Conservation (phyloP, 2,113 vertebrate species). For the Solea solea region DNA sequence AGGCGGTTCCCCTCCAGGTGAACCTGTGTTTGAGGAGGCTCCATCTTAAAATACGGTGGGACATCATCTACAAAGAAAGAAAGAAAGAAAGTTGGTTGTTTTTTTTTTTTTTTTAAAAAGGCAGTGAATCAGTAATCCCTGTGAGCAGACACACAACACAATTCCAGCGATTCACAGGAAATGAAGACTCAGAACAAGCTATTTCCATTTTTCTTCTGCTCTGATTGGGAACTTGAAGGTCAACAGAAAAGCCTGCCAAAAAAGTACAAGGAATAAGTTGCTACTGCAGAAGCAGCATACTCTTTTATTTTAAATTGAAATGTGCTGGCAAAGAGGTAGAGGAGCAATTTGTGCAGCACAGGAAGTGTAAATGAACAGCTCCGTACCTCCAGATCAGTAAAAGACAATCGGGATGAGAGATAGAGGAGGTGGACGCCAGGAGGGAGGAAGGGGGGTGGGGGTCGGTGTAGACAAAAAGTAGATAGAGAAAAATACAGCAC, state of each 20-base stretch:
- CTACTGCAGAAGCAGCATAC: conserved; percentile 61
- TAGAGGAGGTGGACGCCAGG: background rate
- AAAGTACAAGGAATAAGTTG: conserved; percentile 62
- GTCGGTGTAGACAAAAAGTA: conserved; percentile 46
- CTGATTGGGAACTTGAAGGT: conserved; percentile 77
- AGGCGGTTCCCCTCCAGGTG: conserved; percentile 96
- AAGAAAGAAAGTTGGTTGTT: background rate
- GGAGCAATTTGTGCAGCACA: conserved; percentile 67
- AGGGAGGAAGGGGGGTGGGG: conserved; percentile 4
- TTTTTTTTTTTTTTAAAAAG: no score
- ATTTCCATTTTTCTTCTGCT: conserved; percentile 70
- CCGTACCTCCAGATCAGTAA: conserved; percentile 61
- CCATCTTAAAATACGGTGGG: conserved; percentile 97
- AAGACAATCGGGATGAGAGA: conserved; percentile 20
- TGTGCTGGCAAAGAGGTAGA: conserved; percentile 64
- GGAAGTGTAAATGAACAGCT: conserved; percentile 71
- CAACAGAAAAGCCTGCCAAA: conserved; percentile 66
- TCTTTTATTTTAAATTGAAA: conserved; percentile 72
- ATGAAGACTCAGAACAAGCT: conserved; percentile 53
- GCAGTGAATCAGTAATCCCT: conserved; percentile 40
- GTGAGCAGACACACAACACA: conserved; percentile 47
- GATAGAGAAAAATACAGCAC: conserved; percentile 59
- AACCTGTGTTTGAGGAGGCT: conserved; percentile 92
- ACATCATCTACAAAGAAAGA: conserved; percentile 86
- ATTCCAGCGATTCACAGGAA: conserved; percentile 56